These are phyloP conservation scores for Drosophila austrosaltans DNA, from an alignment of 2,888 invertebrate genomes.

Conservation along the genomic window DNA sequence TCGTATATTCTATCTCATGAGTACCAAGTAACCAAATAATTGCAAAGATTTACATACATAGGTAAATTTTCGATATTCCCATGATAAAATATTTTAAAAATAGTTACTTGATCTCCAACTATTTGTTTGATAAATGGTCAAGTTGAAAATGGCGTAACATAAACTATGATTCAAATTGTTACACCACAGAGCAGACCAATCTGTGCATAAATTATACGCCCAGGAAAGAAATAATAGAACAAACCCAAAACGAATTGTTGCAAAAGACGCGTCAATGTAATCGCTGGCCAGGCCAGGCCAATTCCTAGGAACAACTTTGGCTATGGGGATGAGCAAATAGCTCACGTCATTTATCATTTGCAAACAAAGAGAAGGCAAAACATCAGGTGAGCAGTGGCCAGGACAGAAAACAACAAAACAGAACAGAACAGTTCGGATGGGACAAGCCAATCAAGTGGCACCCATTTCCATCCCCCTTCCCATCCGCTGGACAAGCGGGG, in stretches of 20 bases:
- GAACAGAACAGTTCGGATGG: neutral
- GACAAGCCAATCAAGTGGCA: conserved; percentile 69
- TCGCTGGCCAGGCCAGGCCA: conserved; percentile 50
- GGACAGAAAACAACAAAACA: conserved; percentile 9
- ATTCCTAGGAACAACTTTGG: conserved; percentile 51
- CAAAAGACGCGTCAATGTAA: conserved; percentile 51
- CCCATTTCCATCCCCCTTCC: conserved; percentile 37
- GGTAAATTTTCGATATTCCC: too few relatives aligned
- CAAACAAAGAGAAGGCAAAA: conserved; percentile 73
- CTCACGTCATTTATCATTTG: conserved; percentile 75
- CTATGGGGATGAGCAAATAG: conserved; percentile 58
- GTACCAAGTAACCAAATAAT: too few relatives aligned
- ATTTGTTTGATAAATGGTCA: conserved; percentile 4
- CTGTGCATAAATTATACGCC: conserved; percentile 67
- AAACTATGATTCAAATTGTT: conserved; percentile 3
- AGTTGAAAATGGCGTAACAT: conserved; percentile 1
- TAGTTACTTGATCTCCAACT: neutral
- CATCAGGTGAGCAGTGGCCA: conserved; percentile 46
- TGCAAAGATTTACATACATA: too few relatives aligned
- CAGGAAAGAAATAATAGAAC: conserved; percentile 54
- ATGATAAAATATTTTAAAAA: neutral
- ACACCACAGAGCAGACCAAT: conserved; percentile 40
- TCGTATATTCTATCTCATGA: too few relatives aligned
- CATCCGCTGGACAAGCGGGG: conserved; percentile 48
- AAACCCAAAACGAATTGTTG: conserved; percentile 46